A percentile compares a stretch with the other conserved stretches of the same genome.
Evolutionary conservation across 2,797 vertebrate genomes (phyloP).

Genomic region (Podargus strigoides): DNA sequence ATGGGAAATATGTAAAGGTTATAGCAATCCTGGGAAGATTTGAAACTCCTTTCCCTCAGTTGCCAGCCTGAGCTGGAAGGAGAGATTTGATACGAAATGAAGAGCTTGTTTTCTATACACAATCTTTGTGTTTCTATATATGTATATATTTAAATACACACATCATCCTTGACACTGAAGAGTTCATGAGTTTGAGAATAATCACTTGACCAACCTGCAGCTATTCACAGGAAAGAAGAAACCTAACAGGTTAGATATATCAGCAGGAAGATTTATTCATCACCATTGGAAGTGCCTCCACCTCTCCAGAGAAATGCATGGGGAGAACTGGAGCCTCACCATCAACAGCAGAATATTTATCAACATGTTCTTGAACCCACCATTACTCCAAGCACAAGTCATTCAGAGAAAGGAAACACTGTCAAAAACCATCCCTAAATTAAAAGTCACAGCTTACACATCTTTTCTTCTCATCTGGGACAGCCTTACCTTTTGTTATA

Average conservation of each 20-base stretch:
- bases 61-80: not conserved
- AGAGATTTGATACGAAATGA: not conserved
- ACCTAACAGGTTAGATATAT: not conserved
- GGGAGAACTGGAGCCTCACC: not conserved
- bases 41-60: not conserved
- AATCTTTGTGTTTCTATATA: too few species aligned
- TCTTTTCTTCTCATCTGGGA: not conserved
- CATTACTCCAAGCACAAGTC: rapidly evolving
- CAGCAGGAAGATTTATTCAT: not conserved
- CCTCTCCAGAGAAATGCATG: not conserved
- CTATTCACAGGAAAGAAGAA: not conserved
- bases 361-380: not conserved
- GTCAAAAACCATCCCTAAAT: not conserved
- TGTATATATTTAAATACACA: not conserved
- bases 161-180: not conserved
- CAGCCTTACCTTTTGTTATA: not conserved
- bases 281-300: not conserved
- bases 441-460: rapidly evolving
- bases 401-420: not conserved
- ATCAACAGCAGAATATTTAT: not conserved
- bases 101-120: not conserved
- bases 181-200: not conserved
- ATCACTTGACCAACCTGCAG: not conserved
- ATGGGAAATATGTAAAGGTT: not conserved
- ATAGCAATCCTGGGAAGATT: not conserved